A percentile compares a stretch with the other conserved stretches of the same genome.
phyloP scores from a whole-genome alignment of 2,113 vertebrate genomes.

The Hystrix brachyura region DNA sequence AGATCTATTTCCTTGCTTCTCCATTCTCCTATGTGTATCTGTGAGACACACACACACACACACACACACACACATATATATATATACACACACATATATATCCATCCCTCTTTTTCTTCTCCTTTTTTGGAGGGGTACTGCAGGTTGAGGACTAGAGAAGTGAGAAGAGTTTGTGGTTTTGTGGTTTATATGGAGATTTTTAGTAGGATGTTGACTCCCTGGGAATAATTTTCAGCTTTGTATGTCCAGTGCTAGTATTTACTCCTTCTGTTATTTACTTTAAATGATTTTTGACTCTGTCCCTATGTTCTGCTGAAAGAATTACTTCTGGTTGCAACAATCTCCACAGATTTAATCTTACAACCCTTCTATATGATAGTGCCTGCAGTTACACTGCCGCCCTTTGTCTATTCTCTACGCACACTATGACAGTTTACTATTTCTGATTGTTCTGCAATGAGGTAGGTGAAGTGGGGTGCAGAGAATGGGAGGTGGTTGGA shows the following conservation, averaged over 20 bases:
- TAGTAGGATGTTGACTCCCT: neutral
- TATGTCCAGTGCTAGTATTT: no score
- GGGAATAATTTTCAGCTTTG: neutral
- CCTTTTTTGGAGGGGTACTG: neutral
- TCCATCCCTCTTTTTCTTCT: neutral
- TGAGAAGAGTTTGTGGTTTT: neutral
- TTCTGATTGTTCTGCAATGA: neutral
- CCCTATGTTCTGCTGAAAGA: no score
- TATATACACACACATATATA: neutral
- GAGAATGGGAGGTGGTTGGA: neutral
- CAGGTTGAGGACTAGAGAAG: neutral
- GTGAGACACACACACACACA: no score
- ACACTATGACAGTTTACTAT: neutral
- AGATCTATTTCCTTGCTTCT: neutral
- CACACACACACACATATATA: no score
- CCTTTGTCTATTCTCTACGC: neutral
- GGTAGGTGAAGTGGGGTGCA: neutral
- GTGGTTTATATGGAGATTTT: neutral
- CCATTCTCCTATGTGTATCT: neutral
- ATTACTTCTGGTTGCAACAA: no score
- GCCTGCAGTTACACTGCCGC: neutral
- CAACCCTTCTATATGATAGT: no score
- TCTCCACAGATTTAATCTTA: no score
- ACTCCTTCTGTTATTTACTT: no score
- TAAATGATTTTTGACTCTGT: no score